Percentiles rank a stretch among this genome's conserved stretches.
Evolutionary conservation across 2,888 invertebrate genomes (phyloP).

Genomic region (Asteroscopus sphinx): DNA sequence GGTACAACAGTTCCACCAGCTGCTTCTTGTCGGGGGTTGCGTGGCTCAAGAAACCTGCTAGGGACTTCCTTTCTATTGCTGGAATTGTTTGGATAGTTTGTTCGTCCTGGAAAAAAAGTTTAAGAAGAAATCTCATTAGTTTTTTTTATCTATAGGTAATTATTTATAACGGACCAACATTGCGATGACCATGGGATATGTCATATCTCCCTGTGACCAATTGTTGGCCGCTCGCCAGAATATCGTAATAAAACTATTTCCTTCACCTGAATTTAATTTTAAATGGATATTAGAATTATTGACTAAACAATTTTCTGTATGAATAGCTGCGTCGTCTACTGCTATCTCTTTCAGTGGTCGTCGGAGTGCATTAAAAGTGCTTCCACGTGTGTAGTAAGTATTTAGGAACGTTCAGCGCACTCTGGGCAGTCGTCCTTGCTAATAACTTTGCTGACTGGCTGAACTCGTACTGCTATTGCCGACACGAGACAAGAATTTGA

Average conservation of each 20-base stretch:
- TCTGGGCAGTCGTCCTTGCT: no score
- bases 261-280: conserved; percentile 54
- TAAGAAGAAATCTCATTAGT: no score
- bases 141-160: no score
- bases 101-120: conserved; percentile 58
- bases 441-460: no score
- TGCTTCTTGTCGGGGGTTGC: conserved; percentile 90
- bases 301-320: neutral
- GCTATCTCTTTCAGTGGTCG: no score
- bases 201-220: conserved; percentile 18
- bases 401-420: no score
- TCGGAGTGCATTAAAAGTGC: no score
- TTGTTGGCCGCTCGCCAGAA: conserved; percentile 35
- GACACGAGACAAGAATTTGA: no score
- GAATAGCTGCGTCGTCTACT: no score
- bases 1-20: conserved; percentile 91
- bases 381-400: no score
- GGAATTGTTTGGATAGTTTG: conserved; percentile 57
- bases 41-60: conserved; percentile 70
- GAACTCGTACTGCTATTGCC: no score
- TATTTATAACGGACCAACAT: conserved; percentile 12
- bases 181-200: conserved; percentile 28
- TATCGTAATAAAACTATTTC: conserved; percentile 22
- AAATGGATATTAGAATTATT: conserved; percentile 17
- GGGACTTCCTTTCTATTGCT: conserved; percentile 72